phyloP scores from a whole-genome alignment of 2,888 invertebrate genomes.

The Agriotes lineatus region DNA sequence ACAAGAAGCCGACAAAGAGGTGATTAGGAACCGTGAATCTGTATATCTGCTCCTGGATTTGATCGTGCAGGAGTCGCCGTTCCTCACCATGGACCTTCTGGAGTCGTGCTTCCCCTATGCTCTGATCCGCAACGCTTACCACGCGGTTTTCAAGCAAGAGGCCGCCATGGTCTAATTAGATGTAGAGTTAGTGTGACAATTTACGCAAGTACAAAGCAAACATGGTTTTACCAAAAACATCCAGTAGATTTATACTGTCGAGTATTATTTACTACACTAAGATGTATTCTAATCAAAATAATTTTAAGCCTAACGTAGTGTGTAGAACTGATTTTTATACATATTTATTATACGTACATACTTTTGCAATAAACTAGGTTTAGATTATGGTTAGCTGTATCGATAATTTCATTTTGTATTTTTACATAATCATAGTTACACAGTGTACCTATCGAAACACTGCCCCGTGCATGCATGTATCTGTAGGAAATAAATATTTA shows the following conservation, averaged over 20 bases:
- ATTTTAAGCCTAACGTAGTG: slow-evolving; percentile 3
- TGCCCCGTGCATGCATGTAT: neutral
- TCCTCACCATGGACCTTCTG: slow-evolving; percentile 97
- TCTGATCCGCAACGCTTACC: slow-evolving; percentile 96
- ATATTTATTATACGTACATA: slow-evolving; percentile 19
- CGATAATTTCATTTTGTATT: neutral
- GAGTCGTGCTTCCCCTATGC: slow-evolving; percentile 99
- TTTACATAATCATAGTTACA: neutral
- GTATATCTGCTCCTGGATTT: slow-evolving; percentile 96
- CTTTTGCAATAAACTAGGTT: slow-evolving; percentile 32
- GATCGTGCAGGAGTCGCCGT: slow-evolving; percentile 98
- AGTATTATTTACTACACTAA: neutral
- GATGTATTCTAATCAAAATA: neutral
- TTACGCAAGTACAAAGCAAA: slow-evolving; percentile 2
- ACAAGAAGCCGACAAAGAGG: slow-evolving; percentile 95
- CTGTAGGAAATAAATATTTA: slow-evolving; percentile 1
- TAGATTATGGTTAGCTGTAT: neutral
- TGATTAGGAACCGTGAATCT: slow-evolving; percentile 93
- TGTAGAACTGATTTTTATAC: neutral
- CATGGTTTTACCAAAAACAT: neutral
- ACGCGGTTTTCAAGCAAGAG: slow-evolving; percentile 93
- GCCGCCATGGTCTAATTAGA: slow-evolving; percentile 70
- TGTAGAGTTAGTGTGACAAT: neutral
- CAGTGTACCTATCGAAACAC: neutral
- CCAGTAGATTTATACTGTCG: neutral